These are phyloP conservation scores for Microctenopoma steveboyesi DNA, from an alignment of 2,797 vertebrate genomes.

Conservation along the genomic window DNA sequence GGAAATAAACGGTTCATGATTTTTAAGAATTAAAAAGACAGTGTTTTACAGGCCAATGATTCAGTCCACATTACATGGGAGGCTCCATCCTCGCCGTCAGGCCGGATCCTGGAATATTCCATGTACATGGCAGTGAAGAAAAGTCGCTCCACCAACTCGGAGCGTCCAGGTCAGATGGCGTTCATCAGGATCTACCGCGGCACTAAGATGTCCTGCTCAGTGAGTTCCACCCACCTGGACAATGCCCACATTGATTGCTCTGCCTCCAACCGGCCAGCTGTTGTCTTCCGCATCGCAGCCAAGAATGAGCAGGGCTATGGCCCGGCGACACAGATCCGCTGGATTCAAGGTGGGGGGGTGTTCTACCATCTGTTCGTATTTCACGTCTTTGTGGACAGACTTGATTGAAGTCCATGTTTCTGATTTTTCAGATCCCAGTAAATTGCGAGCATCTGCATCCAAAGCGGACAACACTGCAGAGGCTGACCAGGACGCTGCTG, in stretches of 20 bases:
- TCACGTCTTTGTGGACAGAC: not conserved
- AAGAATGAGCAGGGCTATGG: conserved; percentile 98
- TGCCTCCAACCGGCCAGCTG: conserved; percentile 88
- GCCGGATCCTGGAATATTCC: conserved; percentile 96
- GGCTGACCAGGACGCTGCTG: conserved; percentile 67
- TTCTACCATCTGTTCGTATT: not conserved
- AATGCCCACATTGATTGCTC: conserved; percentile 95
- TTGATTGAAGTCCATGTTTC: not conserved
- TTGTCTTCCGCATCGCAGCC: conserved; percentile 97
- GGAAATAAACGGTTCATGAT: not conserved
- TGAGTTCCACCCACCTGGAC: conserved; percentile 88
- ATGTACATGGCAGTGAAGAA: conserved; percentile 96
- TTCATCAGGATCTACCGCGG: conserved; percentile 98
- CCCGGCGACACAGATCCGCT: conserved; percentile 97
- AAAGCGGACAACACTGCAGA: conserved; percentile 54
- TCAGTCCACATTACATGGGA: conserved; percentile 98
- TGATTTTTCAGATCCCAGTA: conserved; percentile 69
- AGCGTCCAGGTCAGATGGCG: conserved; percentile 88
- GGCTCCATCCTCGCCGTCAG: conserved; percentile 91
- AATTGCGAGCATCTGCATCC: conserved; percentile 59
- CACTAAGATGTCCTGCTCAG: conserved; percentile 90
- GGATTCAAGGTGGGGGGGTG: conserved; percentile 91
- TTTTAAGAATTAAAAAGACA: not conserved
- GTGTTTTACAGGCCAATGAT: conserved; percentile 85
- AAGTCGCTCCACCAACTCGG: conserved; percentile 76